These are phyloP conservation scores for Mythimna impura DNA, from an alignment of 2,888 invertebrate species.

Conservation along the genomic window DNA sequence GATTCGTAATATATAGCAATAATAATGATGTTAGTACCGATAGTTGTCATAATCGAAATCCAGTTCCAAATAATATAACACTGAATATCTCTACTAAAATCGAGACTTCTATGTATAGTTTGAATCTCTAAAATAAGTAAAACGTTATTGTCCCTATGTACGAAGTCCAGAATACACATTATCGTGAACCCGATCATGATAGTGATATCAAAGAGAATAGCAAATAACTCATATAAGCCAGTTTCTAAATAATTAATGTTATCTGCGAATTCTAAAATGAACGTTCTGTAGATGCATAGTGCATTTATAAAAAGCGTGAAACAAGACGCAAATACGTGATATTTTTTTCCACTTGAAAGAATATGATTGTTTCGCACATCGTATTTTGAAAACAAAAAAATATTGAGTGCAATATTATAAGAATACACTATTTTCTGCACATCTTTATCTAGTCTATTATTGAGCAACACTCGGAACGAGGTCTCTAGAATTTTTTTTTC, in stretches of 20 bases:
- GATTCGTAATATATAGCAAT: no score
- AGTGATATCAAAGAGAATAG: background rate
- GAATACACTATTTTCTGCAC: background rate
- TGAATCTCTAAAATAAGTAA: no score
- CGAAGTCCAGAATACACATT: no score
- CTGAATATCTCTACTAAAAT: no score
- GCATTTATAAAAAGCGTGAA: background rate
- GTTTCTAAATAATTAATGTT: background rate
- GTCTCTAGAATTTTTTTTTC: no score
- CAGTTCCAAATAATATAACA: no score
- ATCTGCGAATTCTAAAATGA: background rate
- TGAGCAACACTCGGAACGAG: background rate
- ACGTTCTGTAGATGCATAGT: background rate
- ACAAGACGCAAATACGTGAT: background rate
- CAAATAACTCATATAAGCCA: background rate
- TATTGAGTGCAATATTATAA: background rate
- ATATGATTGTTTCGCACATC: constrained; percentile 3
- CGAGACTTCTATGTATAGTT: no score
- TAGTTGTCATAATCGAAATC: no score
- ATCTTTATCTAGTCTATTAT: constrained; percentile 13
- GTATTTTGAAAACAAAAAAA: constrained; percentile 25
- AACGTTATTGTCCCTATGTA: no score
- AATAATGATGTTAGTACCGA: no score
- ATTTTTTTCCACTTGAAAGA: background rate
- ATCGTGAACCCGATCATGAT: background rate